Percentiles rank a stretch among this genome's conserved stretches.
phyloP scores from a whole-genome alignment of 2,113 vertebrate genomes.

The Psammodynastes pulverulentus region DNA sequence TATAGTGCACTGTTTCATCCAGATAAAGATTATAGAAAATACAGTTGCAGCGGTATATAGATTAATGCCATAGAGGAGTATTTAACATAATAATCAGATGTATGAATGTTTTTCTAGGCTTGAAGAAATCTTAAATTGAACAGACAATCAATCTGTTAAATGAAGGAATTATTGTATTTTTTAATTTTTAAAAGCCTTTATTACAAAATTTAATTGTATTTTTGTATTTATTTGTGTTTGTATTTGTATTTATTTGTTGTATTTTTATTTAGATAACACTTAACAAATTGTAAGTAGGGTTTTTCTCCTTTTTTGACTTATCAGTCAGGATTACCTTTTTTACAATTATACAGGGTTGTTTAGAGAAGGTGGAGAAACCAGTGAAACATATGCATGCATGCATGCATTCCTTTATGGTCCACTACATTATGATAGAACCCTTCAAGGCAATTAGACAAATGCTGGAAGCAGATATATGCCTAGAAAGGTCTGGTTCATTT shows the following conservation, averaged over 20 bases:
- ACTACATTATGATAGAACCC: neutral
- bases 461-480: neutral
- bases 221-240: too few species aligned
- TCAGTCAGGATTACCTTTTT: neutral
- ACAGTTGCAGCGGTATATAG: neutral
- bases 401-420: neutral
- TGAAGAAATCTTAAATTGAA: neutral
- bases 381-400: neutral
- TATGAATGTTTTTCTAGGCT: neutral
- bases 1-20: neutral
- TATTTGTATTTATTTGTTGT: too few species aligned
- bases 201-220: too few species aligned
- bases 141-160: neutral
- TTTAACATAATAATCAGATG: neutral
- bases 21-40: neutral
- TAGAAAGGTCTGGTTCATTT: neutral
- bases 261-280: constrained; percentile 37
- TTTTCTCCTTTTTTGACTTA: neutral
- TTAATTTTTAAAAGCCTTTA: too few species aligned
- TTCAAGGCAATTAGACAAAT: neutral
- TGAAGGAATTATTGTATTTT: neutral
- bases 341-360: neutral
- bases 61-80: neutral
- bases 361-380: neutral
- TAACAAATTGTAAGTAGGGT: neutral